Base-by-base conservation (phyloP, 2,888 invertebrate genomes). In the Hemithea aestivaria region DNA sequence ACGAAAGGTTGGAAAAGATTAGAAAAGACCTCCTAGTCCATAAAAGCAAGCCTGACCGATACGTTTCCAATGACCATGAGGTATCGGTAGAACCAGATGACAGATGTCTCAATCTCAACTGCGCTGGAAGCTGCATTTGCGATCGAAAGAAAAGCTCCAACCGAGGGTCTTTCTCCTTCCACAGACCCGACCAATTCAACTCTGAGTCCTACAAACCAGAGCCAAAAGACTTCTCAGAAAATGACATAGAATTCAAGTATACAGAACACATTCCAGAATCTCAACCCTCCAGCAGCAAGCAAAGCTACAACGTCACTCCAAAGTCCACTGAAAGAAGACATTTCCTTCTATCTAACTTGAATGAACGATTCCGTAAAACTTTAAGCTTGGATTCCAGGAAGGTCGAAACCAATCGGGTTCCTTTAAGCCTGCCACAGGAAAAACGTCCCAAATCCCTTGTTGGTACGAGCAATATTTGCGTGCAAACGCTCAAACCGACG, bases 381-480 rank as follows among this genome's bases (percentile, higher is more conserved):
- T 67, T 87, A n/a, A 87, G 87, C 55, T 73, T 87, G 35, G 87
- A 87, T 48, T 85, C 87, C 2, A 68, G 85, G 4, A 85, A 85
- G 54, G 63, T 84, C 10, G 84, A 85, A 46, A 76, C 78, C 0
- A 81, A 82, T 55, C 63, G 83, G 8, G 65, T 76, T 2, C 71
- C 73, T 1, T 45, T 82, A 5, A 78, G 73, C 49, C 44, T 83
- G 10, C 76, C 82, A 1, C 69, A 80, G 41, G 78, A 79, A 50
- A 52, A 70, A 16, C 65, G 87, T 35, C 88, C 88, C 0, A 88
- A 87, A 63, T 88, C 88, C 1, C 58, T 87, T 20, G 83, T 85
- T 0, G 82, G 80, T 20, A 83, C 84, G 0, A 76, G 77, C 35
- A 81, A 81, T 47, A 76, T 83, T 46, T 75, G 73, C 57, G 74